Base-by-base conservation (phyloP, 2,888 invertebrate genomes). In the Epistrophella euchroma region DNA sequence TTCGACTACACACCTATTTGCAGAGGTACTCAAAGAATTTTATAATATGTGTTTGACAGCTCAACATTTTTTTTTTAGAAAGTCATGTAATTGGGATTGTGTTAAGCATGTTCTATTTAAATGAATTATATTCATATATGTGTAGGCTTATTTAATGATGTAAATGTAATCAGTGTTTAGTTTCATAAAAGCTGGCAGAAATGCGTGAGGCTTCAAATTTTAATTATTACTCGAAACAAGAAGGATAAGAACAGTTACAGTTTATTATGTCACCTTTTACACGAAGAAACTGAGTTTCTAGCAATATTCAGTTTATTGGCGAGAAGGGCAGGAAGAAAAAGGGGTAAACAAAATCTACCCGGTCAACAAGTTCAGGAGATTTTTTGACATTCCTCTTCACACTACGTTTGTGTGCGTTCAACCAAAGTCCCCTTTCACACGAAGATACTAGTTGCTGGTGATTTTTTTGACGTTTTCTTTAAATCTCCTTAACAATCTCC, bases 21-120 rank as follows among this genome's bases (percentile, higher is more conserved):
- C 32, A 35, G 32, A 56, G 32, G 32, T 35, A 56, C 56, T 56
- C 56, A 56, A 32, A 56, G 56, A 10, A 32, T 32, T 35, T 56
- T 35, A 32, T n/a, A n/a, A n/a, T n/a, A n/a, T 56, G 35, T 25
- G 4, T 56, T 17, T 56, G 35, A 56, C 32, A 55, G 11, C 32
- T 32, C 7, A 55, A 28, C 28, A n/a, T 56, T 35, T 56, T 17
- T 56, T 56, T 56, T 35, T 32, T 6, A 56, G 17, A 32, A 35
- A 32, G 55, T 19, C 56, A 56, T 32, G 35, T 56, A 56, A 56
- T 56, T 56, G 32, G 32, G 32, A 56, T 56, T 56, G 56, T 56
- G 56, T 55, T 32, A 55, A 3, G 25, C 4, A 25, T 55, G 55
- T 56, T 35, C 56, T 56, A 56, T 56, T 56, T 32, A 55, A 35